Percentiles rank a stretch among this genome's conserved stretches.
These are phyloP conservation scores for Nycteola revayana DNA, from an alignment of 2,888 invertebrate genomes.

Conservation along the genomic window DNA sequence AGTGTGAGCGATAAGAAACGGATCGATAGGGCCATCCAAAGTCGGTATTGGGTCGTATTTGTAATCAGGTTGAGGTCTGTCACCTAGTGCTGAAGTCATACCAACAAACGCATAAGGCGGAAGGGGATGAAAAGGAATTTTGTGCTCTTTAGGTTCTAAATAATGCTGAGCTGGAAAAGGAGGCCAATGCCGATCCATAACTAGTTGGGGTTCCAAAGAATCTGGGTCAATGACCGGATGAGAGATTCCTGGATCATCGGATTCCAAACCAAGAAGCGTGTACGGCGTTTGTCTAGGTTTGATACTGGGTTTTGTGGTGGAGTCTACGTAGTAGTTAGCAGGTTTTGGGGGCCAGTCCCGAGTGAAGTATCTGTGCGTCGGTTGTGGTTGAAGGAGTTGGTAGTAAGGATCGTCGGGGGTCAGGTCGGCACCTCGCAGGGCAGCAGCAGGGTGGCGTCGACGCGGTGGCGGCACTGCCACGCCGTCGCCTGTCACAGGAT, in stretches of 20 bases:
- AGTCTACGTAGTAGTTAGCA: conserved; percentile 70
- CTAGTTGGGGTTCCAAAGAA: conserved; percentile 63
- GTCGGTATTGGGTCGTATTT: conserved; percentile 67
- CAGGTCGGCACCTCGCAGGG: conserved; percentile 77
- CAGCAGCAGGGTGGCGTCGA: conserved; percentile 72
- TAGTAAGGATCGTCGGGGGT: conserved; percentile 43
- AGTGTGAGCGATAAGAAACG: conserved; percentile 56
- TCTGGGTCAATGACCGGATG: conserved; percentile 64
- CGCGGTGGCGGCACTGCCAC: conserved; percentile 78
- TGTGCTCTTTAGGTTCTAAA: conserved; percentile 59
- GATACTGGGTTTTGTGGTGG: conserved; percentile 53
- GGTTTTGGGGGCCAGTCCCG: conserved; percentile 67
- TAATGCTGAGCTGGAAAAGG: conserved; percentile 75
- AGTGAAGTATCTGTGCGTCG: conserved; percentile 68
- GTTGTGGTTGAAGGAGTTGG: conserved; percentile 59
- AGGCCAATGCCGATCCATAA: conserved; percentile 69
- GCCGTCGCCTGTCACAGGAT: conserved; percentile 84
- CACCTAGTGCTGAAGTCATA: conserved; percentile 70
- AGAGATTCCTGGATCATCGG: conserved; percentile 54
- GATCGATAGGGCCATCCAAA: conserved; percentile 66
- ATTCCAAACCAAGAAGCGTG: conserved; percentile 67
- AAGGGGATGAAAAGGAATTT: conserved; percentile 59
- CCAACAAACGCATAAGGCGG: conserved; percentile 70
- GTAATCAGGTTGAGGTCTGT: conserved; percentile 64
- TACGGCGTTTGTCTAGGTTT: conserved; percentile 57